These are phyloP conservation scores for Tolypeutes matacus DNA, from an alignment of 2,797 vertebrate species.

Conservation along the genomic window DNA sequence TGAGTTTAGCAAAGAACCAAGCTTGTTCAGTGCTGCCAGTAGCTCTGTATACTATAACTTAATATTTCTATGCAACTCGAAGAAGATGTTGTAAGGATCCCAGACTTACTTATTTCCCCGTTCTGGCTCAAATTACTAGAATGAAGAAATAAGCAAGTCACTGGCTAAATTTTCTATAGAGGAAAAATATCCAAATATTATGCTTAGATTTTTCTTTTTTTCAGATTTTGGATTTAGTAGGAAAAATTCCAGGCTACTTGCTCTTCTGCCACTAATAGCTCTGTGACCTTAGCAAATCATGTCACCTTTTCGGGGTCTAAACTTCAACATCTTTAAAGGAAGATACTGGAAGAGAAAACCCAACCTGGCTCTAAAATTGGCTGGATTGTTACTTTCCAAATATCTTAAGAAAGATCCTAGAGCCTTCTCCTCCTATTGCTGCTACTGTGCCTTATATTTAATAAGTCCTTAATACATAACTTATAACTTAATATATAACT, in stretches of 20 bases:
- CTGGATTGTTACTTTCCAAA: slow-evolving; percentile 14
- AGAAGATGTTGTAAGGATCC: not conserved
- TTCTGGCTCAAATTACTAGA: not conserved
- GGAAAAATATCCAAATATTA: slow-evolving; percentile 22
- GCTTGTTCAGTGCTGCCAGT: not conserved
- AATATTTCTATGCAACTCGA: not conserved
- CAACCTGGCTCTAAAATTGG: not conserved
- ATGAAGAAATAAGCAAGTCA: not conserved
- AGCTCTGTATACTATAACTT: not conserved
- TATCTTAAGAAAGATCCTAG: slow-evolving; percentile 19
- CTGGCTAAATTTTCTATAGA: not conserved
- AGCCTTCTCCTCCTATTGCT: not conserved
- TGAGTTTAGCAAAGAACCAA: not conserved
- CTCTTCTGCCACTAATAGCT: not conserved
- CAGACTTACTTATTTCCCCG: not conserved
- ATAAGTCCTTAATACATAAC: not conserved
- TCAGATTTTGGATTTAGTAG: not conserved
- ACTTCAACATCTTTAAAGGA: slow-evolving; percentile 19
- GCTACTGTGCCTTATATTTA: not conserved
- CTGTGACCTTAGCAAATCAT: not conserved
- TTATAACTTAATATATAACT: not conserved
- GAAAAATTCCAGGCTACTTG: not conserved
- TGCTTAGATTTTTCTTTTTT: not conserved
- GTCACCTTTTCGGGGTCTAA: not conserved
- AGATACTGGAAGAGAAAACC: not conserved